Base-by-base conservation (phyloP, 2,113 vertebrate species). In the Oncorhynchus keta region DNA sequence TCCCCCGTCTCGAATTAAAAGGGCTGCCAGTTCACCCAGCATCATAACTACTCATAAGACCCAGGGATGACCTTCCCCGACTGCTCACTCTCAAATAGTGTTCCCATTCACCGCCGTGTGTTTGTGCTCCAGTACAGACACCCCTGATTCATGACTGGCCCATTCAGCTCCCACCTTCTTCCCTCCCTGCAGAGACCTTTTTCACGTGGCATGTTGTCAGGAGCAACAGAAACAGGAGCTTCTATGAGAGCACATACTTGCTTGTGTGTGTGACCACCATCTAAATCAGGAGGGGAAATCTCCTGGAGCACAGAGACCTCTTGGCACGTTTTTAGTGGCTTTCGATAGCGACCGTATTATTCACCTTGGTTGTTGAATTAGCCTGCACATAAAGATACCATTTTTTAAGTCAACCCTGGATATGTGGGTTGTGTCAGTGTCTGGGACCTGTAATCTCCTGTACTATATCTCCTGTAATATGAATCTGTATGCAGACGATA, bases 71-170 rank as follows among this genome's bases (percentile, higher is more conserved):
- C 81, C 76, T 79, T 76, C 59, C 59, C 78, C 65, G 24, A 5
- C 2, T 5, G 30, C 77, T 32, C 62, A 49, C n/a, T 49, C 9
- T 64, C 72, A 64, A 28, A 86, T 80, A 88, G 72, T 67, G 26
- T 8, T n/a, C 18, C 83, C 77, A 84, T 87, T 88, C 80, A 89
- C 61, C 71, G 39, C n/a, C 9, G 16, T 12, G 39, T 16, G 61
- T 51, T 76, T 51, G 18, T 77, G 55, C 55, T 35, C n/a, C 68
- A 66, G 1, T 2, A 24, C 61, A 35, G 28, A 66, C 74, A 16
- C 75, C 73, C 30, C 4, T 72, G 75, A 80, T 81, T 88, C 79
- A 89, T 86, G 82, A 88, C 80, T 86, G 79, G 45, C 48, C 49
- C 75, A 77, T 86, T 87, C 79, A 85, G 74, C 78, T 35, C 71